Conservation (phyloP, 2,888 invertebrate species). For the Callyntrura guangdongensis region DNA sequence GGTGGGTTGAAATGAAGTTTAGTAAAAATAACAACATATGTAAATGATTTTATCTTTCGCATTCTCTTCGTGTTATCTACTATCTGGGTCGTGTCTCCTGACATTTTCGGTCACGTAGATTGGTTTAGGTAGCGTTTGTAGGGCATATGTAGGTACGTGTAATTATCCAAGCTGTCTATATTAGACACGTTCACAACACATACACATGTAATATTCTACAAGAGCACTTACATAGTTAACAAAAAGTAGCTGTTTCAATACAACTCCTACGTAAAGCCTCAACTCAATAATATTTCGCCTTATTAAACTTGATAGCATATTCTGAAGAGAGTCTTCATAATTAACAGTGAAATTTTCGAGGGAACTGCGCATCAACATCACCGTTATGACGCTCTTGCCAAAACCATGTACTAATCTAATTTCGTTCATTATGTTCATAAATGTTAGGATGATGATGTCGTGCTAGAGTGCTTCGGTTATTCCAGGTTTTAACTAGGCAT, state of each 20-base stretch:
- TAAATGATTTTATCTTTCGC: background rate
- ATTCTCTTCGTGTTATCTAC: background rate
- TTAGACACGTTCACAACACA: background rate
- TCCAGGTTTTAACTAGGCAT: background rate
- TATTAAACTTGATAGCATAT: slow-evolving; percentile 25
- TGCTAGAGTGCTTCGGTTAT: background rate
- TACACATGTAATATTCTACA: background rate
- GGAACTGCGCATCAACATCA: background rate
- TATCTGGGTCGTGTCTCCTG: background rate
- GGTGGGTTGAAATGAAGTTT: background rate
- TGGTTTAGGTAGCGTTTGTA: too few species aligned
- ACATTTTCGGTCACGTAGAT: background rate
- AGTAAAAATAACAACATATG: slow-evolving; percentile 26
- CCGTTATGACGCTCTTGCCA: slow-evolving; percentile 4
- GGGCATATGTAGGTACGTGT: background rate
- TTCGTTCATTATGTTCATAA: background rate
- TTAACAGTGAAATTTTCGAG: background rate
- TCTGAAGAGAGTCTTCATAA: background rate
- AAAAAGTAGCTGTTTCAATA: slow-evolving; percentile 33
- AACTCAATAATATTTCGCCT: slow-evolving; percentile 34
- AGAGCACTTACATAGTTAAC: background rate
- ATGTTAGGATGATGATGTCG: background rate
- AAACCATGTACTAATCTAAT: slow-evolving; percentile 31
- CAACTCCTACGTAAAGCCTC: background rate
- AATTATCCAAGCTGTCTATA: background rate